These are phyloP conservation scores for Cochlearius cochlearius DNA, from an alignment of 2,113 vertebrate species.

Conservation along the genomic window DNA sequence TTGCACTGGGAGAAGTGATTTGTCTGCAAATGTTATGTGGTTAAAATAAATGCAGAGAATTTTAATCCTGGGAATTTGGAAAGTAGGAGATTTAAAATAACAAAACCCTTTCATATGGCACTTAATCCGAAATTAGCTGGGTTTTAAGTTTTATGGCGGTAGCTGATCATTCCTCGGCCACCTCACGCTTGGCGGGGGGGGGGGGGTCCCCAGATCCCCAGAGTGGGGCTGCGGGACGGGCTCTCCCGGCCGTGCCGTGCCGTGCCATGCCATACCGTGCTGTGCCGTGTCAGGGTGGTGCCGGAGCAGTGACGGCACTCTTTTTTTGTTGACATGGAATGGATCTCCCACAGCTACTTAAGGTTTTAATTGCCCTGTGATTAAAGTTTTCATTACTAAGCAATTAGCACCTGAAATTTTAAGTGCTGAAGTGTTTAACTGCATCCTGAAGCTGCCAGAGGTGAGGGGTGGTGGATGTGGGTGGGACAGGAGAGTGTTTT, in stretches of 20 bases:
- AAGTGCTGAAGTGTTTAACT: slow-evolving; percentile 64
- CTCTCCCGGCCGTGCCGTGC: not conserved
- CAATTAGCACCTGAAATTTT: slow-evolving; percentile 70
- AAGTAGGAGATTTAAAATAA: slow-evolving; percentile 69
- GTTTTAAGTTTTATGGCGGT: slow-evolving; percentile 32
- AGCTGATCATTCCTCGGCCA: slow-evolving; percentile 35
- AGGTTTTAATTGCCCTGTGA: slow-evolving; percentile 68
- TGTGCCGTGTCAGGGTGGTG: not conserved
- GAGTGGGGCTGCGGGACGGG: not conserved
- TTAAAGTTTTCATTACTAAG: slow-evolving; percentile 72
- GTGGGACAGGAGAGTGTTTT: slow-evolving; percentile 11
- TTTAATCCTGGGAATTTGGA: slow-evolving; percentile 69
- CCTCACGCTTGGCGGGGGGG: not conserved
- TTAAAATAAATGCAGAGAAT: slow-evolving; percentile 69
- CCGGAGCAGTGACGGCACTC: not conserved
- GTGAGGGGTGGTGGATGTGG: slow-evolving; percentile 36
- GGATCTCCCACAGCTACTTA: slow-evolving; percentile 67
- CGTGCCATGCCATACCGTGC: not conserved
- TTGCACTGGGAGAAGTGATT: slow-evolving; percentile 61
- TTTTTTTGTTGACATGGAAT: slow-evolving; percentile 56
- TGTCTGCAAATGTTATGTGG: slow-evolving; percentile 67
- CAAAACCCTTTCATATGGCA: slow-evolving; percentile 67
- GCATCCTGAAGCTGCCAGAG: slow-evolving; percentile 58
- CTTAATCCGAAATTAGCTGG: slow-evolving; percentile 62
- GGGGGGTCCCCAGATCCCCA: not conserved